A percentile compares a stretch with the other conserved stretches of the same genome.
Conservation (phyloP, 2,113 vertebrate species). For the Piliocolobus tephrosceles region DNA sequence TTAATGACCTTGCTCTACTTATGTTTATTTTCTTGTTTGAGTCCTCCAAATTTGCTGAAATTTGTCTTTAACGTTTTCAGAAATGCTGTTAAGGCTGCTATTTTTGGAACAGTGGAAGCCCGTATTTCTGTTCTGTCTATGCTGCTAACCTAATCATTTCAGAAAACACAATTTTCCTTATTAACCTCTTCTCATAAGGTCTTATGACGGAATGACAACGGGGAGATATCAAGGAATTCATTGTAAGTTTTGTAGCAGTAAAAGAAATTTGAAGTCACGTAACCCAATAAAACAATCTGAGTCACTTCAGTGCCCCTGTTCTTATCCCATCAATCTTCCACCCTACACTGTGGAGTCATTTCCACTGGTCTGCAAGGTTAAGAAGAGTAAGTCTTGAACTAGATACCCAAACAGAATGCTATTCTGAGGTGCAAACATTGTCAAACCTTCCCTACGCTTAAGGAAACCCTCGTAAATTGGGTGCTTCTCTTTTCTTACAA, state of each 20-base stretch:
- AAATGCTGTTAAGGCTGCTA: not conserved
- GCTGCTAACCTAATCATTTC: constrained; percentile 42
- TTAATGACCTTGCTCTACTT: not conserved
- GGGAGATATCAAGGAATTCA: constrained; percentile 28
- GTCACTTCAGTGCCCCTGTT: not conserved
- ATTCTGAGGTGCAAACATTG: not conserved
- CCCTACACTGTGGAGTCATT: fast-evolving
- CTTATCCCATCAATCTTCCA: not conserved
- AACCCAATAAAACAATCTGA: not conserved
- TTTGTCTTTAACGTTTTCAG: constrained; percentile 17
- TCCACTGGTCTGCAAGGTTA: fast-evolving
- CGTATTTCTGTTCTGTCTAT: not conserved
- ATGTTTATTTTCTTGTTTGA: not conserved
- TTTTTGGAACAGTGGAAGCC: not conserved
- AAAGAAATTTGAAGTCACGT: not conserved
- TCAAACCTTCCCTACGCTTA: not conserved
- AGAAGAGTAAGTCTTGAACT: not conserved
- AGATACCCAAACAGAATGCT: fast-evolving
- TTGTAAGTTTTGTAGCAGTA: not conserved
- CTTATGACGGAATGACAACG: constrained; percentile 41
- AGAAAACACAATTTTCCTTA: constrained; percentile 57
- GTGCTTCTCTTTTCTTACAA: not conserved
- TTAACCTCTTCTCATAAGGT: constrained; percentile 64
- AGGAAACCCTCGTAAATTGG: not conserved
- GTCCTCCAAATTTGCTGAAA: not conserved